phyloP scores from a whole-genome alignment of 2,797 vertebrate genomes.

The Tapirus indicus region DNA sequence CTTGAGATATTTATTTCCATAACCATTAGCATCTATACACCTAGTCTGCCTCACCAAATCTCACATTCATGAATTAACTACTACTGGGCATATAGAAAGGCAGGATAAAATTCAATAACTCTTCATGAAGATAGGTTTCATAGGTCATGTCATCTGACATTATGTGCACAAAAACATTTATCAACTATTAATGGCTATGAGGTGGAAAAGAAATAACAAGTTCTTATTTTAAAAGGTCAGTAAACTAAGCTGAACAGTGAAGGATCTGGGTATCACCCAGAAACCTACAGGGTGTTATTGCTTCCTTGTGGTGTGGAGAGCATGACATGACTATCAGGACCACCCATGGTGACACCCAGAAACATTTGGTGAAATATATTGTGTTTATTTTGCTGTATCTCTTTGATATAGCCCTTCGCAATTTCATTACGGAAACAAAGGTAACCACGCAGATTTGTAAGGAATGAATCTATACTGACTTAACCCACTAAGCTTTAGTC shows the following conservation, averaged over 20 bases:
- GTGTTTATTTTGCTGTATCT: background rate
- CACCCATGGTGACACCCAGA: background rate
- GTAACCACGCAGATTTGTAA: background rate
- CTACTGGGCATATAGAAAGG: background rate
- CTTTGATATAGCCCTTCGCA: background rate
- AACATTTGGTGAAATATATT: background rate
- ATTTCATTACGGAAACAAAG: background rate
- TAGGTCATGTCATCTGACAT: background rate
- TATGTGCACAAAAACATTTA: background rate
- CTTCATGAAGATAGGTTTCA: background rate
- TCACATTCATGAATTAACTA: background rate
- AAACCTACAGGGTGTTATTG: background rate
- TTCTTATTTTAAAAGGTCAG: background rate
- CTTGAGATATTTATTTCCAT: background rate
- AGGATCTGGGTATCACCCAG: background rate
- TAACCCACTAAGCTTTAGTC: background rate
- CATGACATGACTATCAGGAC: background rate
- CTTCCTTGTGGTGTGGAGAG: background rate
- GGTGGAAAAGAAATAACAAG: background rate
- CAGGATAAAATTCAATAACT: background rate
- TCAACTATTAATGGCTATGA: background rate
- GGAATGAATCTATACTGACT: background rate
- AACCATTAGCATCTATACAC: background rate
- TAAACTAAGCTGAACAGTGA: background rate
- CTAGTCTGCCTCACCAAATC: background rate